Evolutionary conservation across 2,888 invertebrate species (phyloP), one percentile per base, ranked within the genome.

Genomic region (Dicycla oo): DNA sequence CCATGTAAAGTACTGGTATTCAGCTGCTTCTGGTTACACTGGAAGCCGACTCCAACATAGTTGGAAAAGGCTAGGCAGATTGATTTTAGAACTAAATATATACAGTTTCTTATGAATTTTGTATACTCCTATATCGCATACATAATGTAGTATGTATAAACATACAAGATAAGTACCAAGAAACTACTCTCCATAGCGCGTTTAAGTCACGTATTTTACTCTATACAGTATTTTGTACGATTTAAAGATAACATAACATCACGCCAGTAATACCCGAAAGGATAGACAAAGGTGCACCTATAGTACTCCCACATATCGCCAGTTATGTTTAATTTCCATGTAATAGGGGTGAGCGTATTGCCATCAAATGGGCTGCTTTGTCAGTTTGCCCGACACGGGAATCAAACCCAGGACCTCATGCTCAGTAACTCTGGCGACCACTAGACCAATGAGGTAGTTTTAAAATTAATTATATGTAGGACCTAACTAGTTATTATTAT

Each of bases 71-170:
- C n/a, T n/a, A n/a, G n/a, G n/a, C n/a, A n/a, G n/a, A n/a, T n/a
- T n/a, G n/a, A n/a, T n/a, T n/a, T n/a, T n/a, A n/a, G n/a, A n/a
- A n/a, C n/a, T n/a, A n/a, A n/a, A n/a, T n/a, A n/a, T n/a, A 0
- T 1, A 45, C 8, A 18, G 10, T 38, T 26, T 34, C n/a, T 13
- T 38, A 43, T 7, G 20, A 69, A 45, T 45, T 58, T 57, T 57
- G 34, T 77, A 51, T 49, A 26, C n/a, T 57, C n/a, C 15, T 8
- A 23, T 45, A 26, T 45, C 15, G 57, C 43, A 69, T 77, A 51
- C 34, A 38, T 69, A 73, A 69, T 77, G 26, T 20, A 51, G n/a
- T 38, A 38, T 20, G 2, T 38, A 5, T 57, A 51, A 45, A 76
- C 26, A 69, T 45, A 20, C 15, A 58, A 68, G 26, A 38, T 38